phyloP scores from a whole-genome alignment of 2,797 vertebrate species.

The Neoniphon sammara region DNA sequence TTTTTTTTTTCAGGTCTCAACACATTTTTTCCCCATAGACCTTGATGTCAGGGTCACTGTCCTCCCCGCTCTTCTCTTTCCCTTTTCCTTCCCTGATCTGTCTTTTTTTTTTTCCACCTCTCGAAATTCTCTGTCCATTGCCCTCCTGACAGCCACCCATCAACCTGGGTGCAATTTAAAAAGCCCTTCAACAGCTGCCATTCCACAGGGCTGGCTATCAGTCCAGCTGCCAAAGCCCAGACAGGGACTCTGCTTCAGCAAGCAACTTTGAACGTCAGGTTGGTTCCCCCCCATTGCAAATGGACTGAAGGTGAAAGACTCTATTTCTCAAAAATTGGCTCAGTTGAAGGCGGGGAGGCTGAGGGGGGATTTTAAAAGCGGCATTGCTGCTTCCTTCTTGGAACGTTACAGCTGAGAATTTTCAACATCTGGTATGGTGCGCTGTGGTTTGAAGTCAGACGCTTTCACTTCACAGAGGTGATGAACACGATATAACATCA shows the following conservation, averaged over 20 bases:
- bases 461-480: constrained; percentile 10
- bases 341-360: constrained; percentile 49
- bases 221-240: constrained; percentile 79
- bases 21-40: constrained; percentile 39
- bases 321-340: constrained; percentile 68
- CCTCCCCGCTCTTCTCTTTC: constrained; percentile 22
- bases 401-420: constrained; percentile 24
- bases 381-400: constrained; percentile 38
- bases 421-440: constrained; percentile 39
- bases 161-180: constrained; percentile 81
- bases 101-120: constrained; percentile 22
- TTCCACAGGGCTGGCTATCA: constrained; percentile 79
- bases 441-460: constrained; percentile 18
- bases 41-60: constrained; percentile 63
- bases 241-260: constrained; percentile 73
- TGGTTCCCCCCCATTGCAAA: constrained; percentile 56
- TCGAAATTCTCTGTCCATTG: constrained; percentile 68
- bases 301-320: constrained; percentile 78
- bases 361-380: constrained; percentile 20
- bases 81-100: constrained; percentile 12
- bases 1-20: constrained; percentile 25
- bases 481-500: constrained; percentile 36
- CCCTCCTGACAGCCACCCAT: constrained; percentile 80
- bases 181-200: constrained; percentile 82
- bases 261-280: constrained; percentile 73